These are phyloP conservation scores for Lepidocyrtinus sp. DNA, from an alignment of 2,888 invertebrate species.

Conservation along the genomic window DNA sequence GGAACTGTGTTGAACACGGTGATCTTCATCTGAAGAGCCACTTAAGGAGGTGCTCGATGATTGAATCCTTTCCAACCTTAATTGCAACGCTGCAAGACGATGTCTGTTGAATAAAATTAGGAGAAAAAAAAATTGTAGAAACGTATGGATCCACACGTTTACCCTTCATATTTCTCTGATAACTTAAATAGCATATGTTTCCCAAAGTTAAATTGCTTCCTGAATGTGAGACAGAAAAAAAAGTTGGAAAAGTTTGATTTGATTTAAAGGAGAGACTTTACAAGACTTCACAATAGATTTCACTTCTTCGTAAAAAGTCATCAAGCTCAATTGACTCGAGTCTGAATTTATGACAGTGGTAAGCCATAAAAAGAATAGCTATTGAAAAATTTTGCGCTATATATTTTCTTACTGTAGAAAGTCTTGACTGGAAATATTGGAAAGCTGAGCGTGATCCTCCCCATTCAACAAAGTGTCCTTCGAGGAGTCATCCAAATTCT, in stretches of 20 bases:
- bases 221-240: too few relatives aligned
- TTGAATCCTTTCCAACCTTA: constrained; percentile 59
- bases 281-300: too few relatives aligned
- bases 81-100: constrained; percentile 62
- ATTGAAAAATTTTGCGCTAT: neutral
- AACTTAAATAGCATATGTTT: too few relatives aligned
- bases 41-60: constrained; percentile 54
- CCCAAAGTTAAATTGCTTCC: too few relatives aligned
- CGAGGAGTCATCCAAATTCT: constrained; percentile 26
- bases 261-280: too few relatives aligned
- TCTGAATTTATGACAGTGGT: constrained; percentile 7
- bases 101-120: constrained; percentile 56
- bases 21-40: constrained; percentile 64
- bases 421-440: constrained; percentile 55
- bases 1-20: constrained; percentile 48
- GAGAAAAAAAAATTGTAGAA: neutral
- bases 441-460: constrained; percentile 28
- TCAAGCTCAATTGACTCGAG: neutral
- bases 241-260: too few relatives aligned
- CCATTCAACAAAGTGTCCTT: constrained; percentile 30
- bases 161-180: too few relatives aligned
- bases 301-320: constrained; percentile 15
- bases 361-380: constrained; percentile 7
- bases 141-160: too few relatives aligned
- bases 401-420: constrained; percentile 62